Conservation (phyloP, 2,113 vertebrate species). For the Phyllopteryx taeniolatus region DNA sequence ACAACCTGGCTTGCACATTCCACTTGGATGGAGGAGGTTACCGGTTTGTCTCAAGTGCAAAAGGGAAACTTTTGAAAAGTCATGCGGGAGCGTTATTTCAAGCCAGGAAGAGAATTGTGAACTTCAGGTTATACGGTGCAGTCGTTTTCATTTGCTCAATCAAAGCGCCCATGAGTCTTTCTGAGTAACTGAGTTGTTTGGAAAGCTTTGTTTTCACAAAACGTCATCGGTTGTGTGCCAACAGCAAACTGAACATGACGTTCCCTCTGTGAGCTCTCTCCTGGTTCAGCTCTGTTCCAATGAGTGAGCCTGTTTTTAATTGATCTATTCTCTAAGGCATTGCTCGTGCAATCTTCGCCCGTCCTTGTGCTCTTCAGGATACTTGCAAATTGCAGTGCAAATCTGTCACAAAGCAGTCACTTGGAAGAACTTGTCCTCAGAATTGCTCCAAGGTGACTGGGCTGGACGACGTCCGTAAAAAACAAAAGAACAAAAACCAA, state of each 20-base stretch:
- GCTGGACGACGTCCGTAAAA: slow-evolving; percentile 38
- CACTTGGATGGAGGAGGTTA: slow-evolving; percentile 45
- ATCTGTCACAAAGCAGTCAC: slow-evolving; percentile 60
- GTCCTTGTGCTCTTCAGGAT: slow-evolving; percentile 74
- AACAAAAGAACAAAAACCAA: slow-evolving; percentile 30
- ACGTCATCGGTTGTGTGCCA: slow-evolving; percentile 32
- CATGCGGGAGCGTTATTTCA: slow-evolving; percentile 54
- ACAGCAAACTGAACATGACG: slow-evolving; percentile 18
- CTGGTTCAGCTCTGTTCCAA: slow-evolving; percentile 54
- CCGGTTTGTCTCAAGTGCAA: slow-evolving; percentile 56
- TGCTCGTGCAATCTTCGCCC: slow-evolving; percentile 67
- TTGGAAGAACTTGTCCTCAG: slow-evolving; percentile 52
- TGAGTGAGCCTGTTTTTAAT: slow-evolving; percentile 63
- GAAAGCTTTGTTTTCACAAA: slow-evolving; percentile 21
- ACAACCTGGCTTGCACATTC: slow-evolving; percentile 64
- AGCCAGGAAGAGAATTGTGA: slow-evolving; percentile 39
- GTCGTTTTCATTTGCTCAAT: slow-evolving; percentile 34
- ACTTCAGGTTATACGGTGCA: slow-evolving; percentile 34
- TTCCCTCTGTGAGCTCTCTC: slow-evolving; percentile 31
- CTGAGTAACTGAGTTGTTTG: slow-evolving; percentile 35
- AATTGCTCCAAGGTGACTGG: slow-evolving; percentile 60
- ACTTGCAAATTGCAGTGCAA: slow-evolving; percentile 70
- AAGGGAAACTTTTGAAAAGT: slow-evolving; percentile 47
- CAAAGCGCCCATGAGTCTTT: slow-evolving; percentile 39
- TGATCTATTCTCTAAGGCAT: slow-evolving; percentile 77